Conservation (phyloP, 2,113 vertebrate genomes). For the Silurus meridionalis region DNA sequence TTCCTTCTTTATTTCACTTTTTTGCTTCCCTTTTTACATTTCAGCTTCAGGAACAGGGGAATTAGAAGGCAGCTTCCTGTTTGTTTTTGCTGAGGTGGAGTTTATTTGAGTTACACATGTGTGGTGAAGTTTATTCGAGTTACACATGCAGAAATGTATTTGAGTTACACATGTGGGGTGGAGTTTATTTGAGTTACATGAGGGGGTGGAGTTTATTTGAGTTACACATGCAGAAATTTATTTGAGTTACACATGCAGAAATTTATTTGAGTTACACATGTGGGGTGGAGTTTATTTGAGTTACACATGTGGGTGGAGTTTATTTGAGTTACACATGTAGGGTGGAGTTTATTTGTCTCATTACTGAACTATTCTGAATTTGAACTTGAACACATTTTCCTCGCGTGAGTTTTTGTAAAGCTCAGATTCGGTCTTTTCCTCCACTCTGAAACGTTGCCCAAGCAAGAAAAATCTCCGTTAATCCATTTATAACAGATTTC, state of each 20-base stretch:
- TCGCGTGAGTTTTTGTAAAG: background rate
- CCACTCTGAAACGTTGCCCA: too few relatives aligned
- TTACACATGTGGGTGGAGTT: background rate
- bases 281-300: background rate
- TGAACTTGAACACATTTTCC: background rate
- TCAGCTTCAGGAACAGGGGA: background rate
- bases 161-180: background rate
- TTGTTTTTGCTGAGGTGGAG: background rate
- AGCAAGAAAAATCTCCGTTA: too few relatives aligned
- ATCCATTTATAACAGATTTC: background rate
- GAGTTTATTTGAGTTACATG: background rate
- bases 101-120: background rate
- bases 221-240: background rate
- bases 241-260: too few relatives aligned
- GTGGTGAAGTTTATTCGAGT: background rate
- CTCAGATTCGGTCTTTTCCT: too few relatives aligned
- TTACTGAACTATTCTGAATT: background rate
- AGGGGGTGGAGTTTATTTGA: background rate
- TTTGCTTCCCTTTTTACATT: background rate
- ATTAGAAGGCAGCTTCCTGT: background rate
- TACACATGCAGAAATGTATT: background rate
- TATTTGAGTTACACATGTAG: background rate
- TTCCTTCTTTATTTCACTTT: background rate
- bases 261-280: background rate
- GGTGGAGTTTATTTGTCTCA: background rate